These are phyloP conservation scores for Siderastrea radians DNA, from an alignment of 92 coral and sea anemone genomes.

Conservation along the genomic window DNA sequence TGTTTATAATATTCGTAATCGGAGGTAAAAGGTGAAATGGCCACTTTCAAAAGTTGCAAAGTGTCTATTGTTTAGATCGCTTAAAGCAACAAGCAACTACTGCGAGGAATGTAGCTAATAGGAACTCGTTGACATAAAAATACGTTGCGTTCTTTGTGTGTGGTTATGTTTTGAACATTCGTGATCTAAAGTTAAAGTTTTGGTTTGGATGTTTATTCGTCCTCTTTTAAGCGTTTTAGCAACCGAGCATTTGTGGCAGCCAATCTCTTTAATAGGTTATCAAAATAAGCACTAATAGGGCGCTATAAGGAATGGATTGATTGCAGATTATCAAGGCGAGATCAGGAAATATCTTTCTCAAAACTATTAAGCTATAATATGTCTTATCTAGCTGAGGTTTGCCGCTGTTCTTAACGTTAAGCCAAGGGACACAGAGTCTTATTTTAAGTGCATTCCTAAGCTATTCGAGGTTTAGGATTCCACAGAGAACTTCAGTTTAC, in stretches of 20 bases:
- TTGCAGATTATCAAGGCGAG: not conserved
- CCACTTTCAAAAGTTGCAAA: not conserved
- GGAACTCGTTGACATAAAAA: not conserved
- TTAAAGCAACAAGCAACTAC: not conserved
- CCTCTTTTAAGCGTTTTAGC: not conserved
- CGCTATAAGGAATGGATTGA: not conserved
- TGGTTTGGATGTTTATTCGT: not conserved
- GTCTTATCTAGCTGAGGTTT: not conserved
- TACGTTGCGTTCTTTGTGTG: not conserved
- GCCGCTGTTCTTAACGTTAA: not conserved
- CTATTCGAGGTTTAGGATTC: not conserved
- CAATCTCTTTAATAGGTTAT: conserved; percentile 32
- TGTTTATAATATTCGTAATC: not conserved
- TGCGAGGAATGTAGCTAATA: not conserved
- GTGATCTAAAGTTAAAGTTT: not conserved
- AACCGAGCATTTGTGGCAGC: not conserved
- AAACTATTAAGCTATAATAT: not conserved
- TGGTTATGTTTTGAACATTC: not conserved
- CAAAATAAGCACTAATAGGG: conserved; percentile 27
- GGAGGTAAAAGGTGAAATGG: not conserved
- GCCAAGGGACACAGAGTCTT: too few species aligned
- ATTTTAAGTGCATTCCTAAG: too few species aligned
- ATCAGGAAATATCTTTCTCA: not conserved
- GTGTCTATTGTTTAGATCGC: not conserved
- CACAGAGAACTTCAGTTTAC: not conserved